These are phyloP conservation scores for Sternarchorhynchus goeldii DNA, from an alignment of 2,797 vertebrate genomes.

Conservation along the genomic window DNA sequence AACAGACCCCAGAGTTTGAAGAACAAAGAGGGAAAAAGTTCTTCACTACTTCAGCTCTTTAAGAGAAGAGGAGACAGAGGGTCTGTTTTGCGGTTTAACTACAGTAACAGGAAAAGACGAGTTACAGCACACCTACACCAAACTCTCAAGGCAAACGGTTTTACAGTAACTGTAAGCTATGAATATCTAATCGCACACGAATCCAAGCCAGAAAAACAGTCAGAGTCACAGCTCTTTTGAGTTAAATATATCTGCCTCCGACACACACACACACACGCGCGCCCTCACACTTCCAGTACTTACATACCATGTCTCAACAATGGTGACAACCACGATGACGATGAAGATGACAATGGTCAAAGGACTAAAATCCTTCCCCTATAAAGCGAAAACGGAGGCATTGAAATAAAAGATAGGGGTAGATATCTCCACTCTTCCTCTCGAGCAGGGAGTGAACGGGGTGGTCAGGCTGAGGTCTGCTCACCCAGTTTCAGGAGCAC, in stretches of 20 bases:
- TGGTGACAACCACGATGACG: slow-evolving; percentile 3
- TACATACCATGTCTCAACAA: background rate
- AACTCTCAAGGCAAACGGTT: background rate
- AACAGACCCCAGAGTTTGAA: slow-evolving; percentile 20
- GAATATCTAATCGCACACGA: background rate
- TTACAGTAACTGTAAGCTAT: slow-evolving; percentile 7
- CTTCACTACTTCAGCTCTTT: background rate
- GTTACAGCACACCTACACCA: background rate
- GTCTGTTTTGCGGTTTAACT: background rate
- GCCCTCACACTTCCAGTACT: background rate
- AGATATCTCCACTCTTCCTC: slow-evolving; percentile 23
- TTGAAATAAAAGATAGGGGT: background rate
- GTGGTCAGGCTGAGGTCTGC: slow-evolving; percentile 17
- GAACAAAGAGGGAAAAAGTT: slow-evolving; percentile 17
- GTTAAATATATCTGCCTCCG: background rate
- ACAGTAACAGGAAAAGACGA: too few species aligned
- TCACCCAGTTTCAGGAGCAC: background rate
- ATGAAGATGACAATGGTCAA: background rate
- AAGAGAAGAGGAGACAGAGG: background rate
- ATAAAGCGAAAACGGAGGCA: slow-evolving; percentile 17
- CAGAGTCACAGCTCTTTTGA: background rate
- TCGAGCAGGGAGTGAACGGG: slow-evolving; percentile 26
- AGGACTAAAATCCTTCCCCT: slow-evolving; percentile 12
- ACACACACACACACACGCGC: background rate
- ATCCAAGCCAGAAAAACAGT: background rate